Evolutionary conservation across 2,797 vertebrate species (phyloP).

Genomic region (Centroberyx gerrardi): DNA sequence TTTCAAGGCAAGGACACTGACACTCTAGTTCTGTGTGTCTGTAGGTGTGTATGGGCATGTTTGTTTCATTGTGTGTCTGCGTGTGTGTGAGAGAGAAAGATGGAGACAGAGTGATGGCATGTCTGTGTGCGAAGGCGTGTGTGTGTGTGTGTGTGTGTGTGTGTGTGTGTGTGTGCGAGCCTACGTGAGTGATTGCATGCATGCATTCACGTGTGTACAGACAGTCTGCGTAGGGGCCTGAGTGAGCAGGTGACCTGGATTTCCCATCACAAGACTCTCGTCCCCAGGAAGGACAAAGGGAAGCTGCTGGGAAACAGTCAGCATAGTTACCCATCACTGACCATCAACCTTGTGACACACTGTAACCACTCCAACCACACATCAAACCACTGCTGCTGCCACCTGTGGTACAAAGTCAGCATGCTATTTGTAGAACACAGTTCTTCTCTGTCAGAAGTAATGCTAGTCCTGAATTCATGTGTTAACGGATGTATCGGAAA

Average conservation of each 20-base stretch:
- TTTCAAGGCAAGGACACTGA: no score
- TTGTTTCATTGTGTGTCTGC: no score
- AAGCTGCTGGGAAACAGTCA: slow-evolving; percentile 48
- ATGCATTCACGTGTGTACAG: slow-evolving; percentile 17
- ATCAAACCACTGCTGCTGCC: neutral
- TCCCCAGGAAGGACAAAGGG: slow-evolving; percentile 57
- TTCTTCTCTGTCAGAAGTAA: slow-evolving; percentile 16
- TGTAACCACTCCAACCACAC: slow-evolving; percentile 2
- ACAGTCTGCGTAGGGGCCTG: slow-evolving; percentile 1
- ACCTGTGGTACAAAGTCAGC: slow-evolving; percentile 39
- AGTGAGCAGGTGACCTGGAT: slow-evolving; percentile 66
- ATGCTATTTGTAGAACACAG: slow-evolving; percentile 32
- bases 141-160: slow-evolving; percentile 6
- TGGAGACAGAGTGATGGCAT: no score
- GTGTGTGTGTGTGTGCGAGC: neutral
- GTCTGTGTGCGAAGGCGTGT: neutral
- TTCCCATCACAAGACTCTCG: slow-evolving; percentile 56
- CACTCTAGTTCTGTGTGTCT: no score
- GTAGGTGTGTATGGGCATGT: no score
- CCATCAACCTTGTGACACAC: slow-evolving; percentile 24
- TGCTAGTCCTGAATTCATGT: no score
- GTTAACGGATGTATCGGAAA: neutral
- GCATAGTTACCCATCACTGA: slow-evolving; percentile 29
- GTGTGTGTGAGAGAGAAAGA: no score
- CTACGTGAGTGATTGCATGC: slow-evolving; percentile 3